Percentiles rank a stretch among this genome's conserved stretches.
phyloP scores from a whole-genome alignment of 2,113 vertebrate genomes.

The Ceuthmochares aereus region DNA sequence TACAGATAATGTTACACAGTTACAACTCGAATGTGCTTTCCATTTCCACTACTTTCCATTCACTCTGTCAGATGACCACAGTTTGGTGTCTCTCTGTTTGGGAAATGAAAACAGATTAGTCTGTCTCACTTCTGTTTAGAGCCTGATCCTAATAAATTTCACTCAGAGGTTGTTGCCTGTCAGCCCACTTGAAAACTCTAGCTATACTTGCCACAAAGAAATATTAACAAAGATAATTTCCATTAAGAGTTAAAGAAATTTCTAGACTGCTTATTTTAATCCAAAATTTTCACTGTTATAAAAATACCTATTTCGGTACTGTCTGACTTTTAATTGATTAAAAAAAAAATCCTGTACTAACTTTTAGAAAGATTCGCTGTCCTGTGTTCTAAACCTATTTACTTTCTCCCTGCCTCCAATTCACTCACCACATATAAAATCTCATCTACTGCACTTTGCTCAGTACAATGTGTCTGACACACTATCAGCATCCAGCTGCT shows the following conservation, averaged over 20 bases:
- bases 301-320: not conserved
- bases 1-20: conserved; percentile 25
- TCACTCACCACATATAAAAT: not conserved
- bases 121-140: not conserved
- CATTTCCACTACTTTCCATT: conserved; percentile 46
- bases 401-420: not conserved
- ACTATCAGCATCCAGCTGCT: conserved; percentile 45
- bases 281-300: not conserved
- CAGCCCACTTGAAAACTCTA: not conserved
- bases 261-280: not conserved
- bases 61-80: not conserved
- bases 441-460: conserved; percentile 46
- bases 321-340: not conserved
- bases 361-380: not conserved
- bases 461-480: conserved; percentile 24
- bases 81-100: not conserved
- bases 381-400: not conserved
- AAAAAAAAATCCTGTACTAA: not conserved
- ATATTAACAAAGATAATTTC: not conserved
- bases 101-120: conserved; percentile 13
- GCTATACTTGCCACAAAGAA: not conserved
- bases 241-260: not conserved
- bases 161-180: not conserved
- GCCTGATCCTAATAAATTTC: not conserved
- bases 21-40: conserved; percentile 20